These are phyloP conservation scores for Sitobion miscanthi DNA, from an alignment of 1,140 invertebrate genomes.

Conservation along the genomic window DNA sequence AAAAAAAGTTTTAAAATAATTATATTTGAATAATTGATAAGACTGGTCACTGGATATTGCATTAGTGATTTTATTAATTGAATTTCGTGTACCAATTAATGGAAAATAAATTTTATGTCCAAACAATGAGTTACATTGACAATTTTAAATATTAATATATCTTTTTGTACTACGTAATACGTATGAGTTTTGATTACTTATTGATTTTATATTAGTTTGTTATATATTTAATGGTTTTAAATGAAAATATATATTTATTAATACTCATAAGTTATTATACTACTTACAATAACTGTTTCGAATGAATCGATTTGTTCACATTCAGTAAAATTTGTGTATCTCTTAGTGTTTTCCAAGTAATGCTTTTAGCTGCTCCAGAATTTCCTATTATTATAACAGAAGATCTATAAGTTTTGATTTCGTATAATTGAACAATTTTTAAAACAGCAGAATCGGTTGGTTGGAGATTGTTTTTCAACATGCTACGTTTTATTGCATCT, in stretches of 20 bases:
- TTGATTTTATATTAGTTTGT: neutral
- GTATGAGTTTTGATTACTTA: neutral
- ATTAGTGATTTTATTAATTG: neutral
- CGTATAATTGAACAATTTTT: constrained; percentile 82
- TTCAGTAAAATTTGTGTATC: neutral
- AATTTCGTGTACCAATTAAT: neutral
- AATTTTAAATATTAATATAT: too few relatives aligned
- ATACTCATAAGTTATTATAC: neutral
- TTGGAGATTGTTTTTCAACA: constrained; percentile 74
- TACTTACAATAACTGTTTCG: neutral
- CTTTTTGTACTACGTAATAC: neutral
- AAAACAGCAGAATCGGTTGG: constrained; percentile 76
- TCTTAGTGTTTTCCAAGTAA: constrained; percentile 5
- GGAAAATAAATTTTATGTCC: neutral
- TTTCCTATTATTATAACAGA: constrained; percentile 92
- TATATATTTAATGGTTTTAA: neutral
- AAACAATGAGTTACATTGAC: too few relatives aligned
- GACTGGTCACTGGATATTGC: neutral
- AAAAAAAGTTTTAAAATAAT: too few relatives aligned
- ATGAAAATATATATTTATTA: neutral
- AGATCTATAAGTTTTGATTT: constrained; percentile 90
- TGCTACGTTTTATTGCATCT: constrained; percentile 67
- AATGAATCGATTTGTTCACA: neutral
- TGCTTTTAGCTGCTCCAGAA: constrained; percentile 63
- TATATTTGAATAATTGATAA: too few relatives aligned